Conservation (phyloP, 2,888 invertebrate species). For the Eurytoma adleriae region DNA sequence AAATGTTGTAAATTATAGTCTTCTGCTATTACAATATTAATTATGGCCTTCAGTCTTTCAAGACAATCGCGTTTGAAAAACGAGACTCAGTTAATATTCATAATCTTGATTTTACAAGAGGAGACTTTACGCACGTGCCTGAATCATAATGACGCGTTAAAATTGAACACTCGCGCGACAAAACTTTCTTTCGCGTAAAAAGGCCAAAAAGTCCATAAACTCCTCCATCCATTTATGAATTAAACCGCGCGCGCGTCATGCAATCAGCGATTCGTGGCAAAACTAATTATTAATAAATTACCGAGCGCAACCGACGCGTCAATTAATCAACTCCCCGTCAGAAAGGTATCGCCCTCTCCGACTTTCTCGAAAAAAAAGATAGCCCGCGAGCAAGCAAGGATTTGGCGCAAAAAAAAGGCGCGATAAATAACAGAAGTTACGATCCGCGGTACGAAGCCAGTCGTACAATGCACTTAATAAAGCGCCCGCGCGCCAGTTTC, state of each 20-base stretch:
- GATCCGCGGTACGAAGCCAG: not conserved
- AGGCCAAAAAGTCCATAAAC: slow-evolving; percentile 1
- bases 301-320: slow-evolving; percentile 16
- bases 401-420: slow-evolving; percentile 15
- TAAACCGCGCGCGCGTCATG: not conserved
- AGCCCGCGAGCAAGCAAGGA: slow-evolving; percentile 18
- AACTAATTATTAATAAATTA: slow-evolving; percentile 37
- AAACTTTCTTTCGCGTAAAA: not conserved
- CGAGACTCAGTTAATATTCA: not conserved
- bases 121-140: not conserved
- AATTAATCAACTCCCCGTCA: slow-evolving; percentile 29
- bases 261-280: not conserved
- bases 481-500: slow-evolving; percentile 4
- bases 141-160: not conserved
- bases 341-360: too few relatives aligned
- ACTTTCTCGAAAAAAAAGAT: not conserved
- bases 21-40: too few relatives aligned
- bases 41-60: too few relatives aligned
- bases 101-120: not conserved
- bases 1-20: too few relatives aligned
- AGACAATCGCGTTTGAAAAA: not conserved
- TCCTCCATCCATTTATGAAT: not conserved
- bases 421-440: slow-evolving; percentile 42
- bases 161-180: not conserved
- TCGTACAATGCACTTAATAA: slow-evolving; percentile 38